Evolutionary conservation across 2,113 vertebrate species (phyloP).

Genomic region (Callithrix jacchus): DNA sequence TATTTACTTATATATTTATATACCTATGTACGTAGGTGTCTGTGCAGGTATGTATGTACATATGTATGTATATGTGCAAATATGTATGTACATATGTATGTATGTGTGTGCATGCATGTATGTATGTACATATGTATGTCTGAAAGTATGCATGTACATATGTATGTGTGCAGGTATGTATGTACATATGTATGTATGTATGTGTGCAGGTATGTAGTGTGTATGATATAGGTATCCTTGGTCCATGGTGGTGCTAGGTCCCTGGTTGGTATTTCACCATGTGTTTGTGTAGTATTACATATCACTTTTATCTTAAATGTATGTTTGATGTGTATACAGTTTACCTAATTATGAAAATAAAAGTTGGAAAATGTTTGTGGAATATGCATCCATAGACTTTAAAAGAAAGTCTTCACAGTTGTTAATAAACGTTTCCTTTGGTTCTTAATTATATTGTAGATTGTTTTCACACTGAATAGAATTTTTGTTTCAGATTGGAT

Average conservation of each 20-base stretch:
- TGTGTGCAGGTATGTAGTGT: not conserved
- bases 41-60: not conserved
- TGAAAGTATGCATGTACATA: not conserved
- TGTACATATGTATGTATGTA: too few relatives aligned
- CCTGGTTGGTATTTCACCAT: not conserved
- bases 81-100: not conserved
- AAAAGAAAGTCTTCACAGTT: not conserved
- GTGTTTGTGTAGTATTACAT: not conserved
- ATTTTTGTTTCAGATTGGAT: not conserved
- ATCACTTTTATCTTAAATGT: conserved; percentile 3
- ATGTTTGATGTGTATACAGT: not conserved
- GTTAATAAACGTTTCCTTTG: conserved; percentile 21
- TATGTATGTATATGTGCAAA: too few relatives aligned
- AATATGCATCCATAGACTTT: conserved; percentile 15
- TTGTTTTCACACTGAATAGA: not conserved
- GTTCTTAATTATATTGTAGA: not conserved
- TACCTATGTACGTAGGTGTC: not conserved
- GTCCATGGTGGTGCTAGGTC: not conserved
- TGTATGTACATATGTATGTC: not conserved
- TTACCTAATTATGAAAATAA: conserved; percentile 45
- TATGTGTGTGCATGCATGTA: not conserved
- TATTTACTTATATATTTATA: not conserved
- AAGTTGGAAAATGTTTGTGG: not conserved
- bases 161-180: not conserved
- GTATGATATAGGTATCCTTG: not conserved